Evolutionary conservation across 2,888 invertebrate species (phyloP).

Genomic region (Homarus gammarus): DNA sequence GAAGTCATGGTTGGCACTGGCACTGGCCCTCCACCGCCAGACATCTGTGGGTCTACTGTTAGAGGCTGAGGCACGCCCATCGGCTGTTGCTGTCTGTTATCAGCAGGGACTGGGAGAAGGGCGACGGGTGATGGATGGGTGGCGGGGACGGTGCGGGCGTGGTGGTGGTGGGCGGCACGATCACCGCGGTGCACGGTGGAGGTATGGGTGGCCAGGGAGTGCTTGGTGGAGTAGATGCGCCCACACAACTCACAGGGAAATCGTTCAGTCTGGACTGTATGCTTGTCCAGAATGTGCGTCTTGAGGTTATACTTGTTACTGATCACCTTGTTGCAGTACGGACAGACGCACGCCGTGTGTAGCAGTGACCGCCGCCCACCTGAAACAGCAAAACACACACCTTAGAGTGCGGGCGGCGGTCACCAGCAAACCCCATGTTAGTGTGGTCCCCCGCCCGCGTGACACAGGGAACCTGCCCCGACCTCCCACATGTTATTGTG

Average conservation of each 20-base stretch:
- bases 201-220: conserved; percentile 76
- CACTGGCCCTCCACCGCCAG: neutral
- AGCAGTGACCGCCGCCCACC: conserved; percentile 75
- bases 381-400: conserved; percentile 73
- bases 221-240: conserved; percentile 76
- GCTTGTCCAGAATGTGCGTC: conserved; percentile 76
- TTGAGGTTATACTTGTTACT: conserved; percentile 76
- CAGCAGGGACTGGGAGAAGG: conserved; percentile 4
- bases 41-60: neutral
- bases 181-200: conserved; percentile 75
- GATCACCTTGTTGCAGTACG: conserved; percentile 76
- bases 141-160: conserved; percentile 8
- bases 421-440: conserved; percentile 3
- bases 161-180: conserved; percentile 47
- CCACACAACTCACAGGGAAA: conserved; percentile 76
- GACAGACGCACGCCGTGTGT: conserved; percentile 74
- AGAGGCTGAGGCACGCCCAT: neutral
- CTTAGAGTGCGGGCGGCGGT: conserved; percentile 70
- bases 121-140: conserved; percentile 13
- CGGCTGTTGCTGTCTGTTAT: conserved; percentile 42
- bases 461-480: neutral
- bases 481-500: neutral
- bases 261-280: conserved; percentile 75
- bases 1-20: neutral
- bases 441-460: neutral